A percentile compares a stretch with the other conserved stretches of the same genome.
Evolutionary conservation across 2,888 invertebrate genomes (phyloP).

Genomic region (Phoenoteleia sp.): DNA sequence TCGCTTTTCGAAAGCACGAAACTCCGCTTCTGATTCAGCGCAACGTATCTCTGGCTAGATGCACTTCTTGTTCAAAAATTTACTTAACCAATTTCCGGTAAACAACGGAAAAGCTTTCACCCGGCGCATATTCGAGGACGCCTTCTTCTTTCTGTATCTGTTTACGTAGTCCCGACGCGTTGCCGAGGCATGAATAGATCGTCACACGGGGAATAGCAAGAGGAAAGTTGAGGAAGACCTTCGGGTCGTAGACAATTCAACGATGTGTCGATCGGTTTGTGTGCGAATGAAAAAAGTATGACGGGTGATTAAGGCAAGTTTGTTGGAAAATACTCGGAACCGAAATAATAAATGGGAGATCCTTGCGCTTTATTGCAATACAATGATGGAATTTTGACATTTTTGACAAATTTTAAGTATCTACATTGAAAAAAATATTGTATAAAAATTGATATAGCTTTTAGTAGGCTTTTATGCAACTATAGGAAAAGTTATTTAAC

Average conservation of each 20-base stretch:
- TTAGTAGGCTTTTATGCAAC: too few relatives aligned
- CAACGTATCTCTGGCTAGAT: constrained; percentile 36
- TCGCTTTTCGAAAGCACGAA: constrained; percentile 45
- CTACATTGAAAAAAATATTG: too few relatives aligned
- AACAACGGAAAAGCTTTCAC: constrained; percentile 68
- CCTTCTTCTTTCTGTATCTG: constrained; percentile 47
- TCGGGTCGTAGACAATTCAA: constrained; percentile 34
- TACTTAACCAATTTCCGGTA: constrained; percentile 66
- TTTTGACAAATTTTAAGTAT: too few relatives aligned
- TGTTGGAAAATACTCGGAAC: not conserved
- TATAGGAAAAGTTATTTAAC: too few relatives aligned
- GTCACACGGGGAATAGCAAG: not conserved
- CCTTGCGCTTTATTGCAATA: not conserved
- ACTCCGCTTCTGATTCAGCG: constrained; percentile 48
- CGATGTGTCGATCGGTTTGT: constrained; percentile 5
- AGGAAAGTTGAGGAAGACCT: constrained; percentile 3
- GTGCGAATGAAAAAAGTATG: not conserved
- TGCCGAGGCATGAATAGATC: constrained; percentile 49
- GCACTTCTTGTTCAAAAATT: constrained; percentile 65
- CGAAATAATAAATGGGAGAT: not conserved
- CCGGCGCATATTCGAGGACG: constrained; percentile 34
- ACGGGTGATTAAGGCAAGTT: not conserved
- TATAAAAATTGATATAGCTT: too few relatives aligned
- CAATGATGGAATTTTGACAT: not conserved
- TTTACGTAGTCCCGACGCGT: constrained; percentile 59